These are phyloP conservation scores for Penelope pileata DNA, from an alignment of 2,113 vertebrate genomes.

Conservation along the genomic window DNA sequence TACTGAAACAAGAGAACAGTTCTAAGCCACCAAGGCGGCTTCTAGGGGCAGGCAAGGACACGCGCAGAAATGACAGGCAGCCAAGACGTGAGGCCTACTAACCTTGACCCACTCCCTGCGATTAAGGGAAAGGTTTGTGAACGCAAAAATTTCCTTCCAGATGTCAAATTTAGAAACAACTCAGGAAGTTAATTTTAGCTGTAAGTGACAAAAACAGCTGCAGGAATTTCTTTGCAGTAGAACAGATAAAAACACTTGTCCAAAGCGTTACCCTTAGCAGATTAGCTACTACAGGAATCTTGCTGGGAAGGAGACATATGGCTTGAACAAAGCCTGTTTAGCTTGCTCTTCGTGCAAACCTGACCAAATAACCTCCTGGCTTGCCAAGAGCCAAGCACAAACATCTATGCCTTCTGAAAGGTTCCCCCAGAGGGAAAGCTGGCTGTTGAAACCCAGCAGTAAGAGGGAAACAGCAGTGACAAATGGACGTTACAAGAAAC, in stretches of 20 bases:
- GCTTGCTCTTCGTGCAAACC: not conserved
- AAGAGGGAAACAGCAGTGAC: not conserved
- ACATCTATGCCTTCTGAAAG: not conserved
- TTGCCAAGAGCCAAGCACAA: not conserved
- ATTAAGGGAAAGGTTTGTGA: not conserved
- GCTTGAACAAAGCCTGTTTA: not conserved
- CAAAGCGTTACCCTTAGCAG: not conserved
- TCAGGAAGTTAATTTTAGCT: constrained; percentile 16
- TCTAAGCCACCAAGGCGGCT: not conserved
- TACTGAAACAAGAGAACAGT: not conserved
- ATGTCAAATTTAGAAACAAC: constrained; percentile 4
- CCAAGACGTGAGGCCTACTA: not conserved
- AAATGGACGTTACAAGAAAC: not conserved
- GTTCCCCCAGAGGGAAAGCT: not conserved
- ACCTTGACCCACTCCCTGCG: constrained; percentile 1
- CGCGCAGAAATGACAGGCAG: not conserved
- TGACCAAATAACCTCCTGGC: not conserved
- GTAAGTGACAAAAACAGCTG: constrained; percentile 31
- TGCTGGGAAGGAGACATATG: not conserved
- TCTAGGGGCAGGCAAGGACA: not conserved
- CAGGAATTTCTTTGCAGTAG: not conserved
- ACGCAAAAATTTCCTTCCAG: not conserved
- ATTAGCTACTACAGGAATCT: not conserved
- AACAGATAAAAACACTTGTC: not conserved
- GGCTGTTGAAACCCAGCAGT: not conserved